These are phyloP conservation scores for Pyrgilauda ruficollis DNA, from an alignment of 2,113 vertebrate genomes.

Conservation along the genomic window DNA sequence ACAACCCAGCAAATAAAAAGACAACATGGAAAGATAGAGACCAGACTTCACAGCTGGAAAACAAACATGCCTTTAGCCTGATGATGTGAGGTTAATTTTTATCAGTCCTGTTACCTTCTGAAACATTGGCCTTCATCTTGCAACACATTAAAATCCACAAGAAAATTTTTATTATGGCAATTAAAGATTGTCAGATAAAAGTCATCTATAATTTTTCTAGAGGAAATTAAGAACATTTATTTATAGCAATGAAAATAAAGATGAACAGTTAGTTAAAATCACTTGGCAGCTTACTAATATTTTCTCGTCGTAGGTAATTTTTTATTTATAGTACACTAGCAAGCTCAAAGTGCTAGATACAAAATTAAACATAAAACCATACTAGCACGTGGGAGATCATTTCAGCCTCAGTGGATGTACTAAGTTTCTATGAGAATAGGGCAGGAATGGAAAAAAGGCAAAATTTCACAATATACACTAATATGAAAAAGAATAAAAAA, in stretches of 20 bases:
- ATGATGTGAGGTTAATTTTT: background rate
- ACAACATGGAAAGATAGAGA: background rate
- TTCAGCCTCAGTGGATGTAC: background rate
- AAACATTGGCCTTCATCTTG: background rate
- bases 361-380: background rate
- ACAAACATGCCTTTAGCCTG: background rate
- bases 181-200: background rate
- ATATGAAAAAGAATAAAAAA: background rate
- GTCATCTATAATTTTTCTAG: background rate
- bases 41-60: background rate
- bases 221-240: background rate
- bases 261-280: background rate
- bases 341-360: background rate
- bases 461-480: background rate
- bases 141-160: background rate
- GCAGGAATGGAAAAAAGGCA: background rate
- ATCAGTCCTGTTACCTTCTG: background rate
- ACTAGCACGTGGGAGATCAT: background rate
- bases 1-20: background rate
- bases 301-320: background rate
- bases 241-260: background rate
- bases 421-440: background rate
- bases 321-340: background rate
- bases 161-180: background rate
- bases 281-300: background rate